Percentiles rank a stretch among this genome's conserved stretches.
These are phyloP conservation scores for Ecliptopera silaceata DNA, from an alignment of 2,888 invertebrate genomes.

Conservation along the genomic window DNA sequence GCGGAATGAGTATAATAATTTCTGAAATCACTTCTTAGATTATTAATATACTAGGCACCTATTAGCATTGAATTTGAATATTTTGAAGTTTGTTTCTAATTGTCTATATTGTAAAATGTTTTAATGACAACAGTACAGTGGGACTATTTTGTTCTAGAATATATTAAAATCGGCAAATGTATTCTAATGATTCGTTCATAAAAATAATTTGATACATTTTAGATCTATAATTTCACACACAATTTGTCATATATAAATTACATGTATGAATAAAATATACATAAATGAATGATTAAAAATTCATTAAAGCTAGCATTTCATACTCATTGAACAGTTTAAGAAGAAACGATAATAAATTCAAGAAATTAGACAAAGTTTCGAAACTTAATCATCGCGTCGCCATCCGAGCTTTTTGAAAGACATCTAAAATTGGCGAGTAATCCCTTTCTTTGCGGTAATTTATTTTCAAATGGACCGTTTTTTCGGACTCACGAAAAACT, in stretches of 20 bases:
- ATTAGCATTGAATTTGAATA: conserved; percentile 11
- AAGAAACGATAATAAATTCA: conserved; percentile 50
- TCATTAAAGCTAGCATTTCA: conserved; percentile 39
- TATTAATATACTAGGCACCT: conserved; percentile 49
- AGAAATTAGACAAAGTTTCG: conserved; percentile 52
- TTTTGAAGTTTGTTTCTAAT: neutral
- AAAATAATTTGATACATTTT: too few relatives aligned
- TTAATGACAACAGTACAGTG: too few relatives aligned
- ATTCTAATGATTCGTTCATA: too few relatives aligned
- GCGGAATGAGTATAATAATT: conserved; percentile 80
- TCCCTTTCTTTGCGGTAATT: conserved; percentile 55
- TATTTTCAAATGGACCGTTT: conserved; percentile 49
- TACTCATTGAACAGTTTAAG: conserved; percentile 41
- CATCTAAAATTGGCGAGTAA: conserved; percentile 54
- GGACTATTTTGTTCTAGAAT: too few relatives aligned
- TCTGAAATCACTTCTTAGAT: conserved; percentile 73
- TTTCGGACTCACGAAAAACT: conserved; percentile 39
- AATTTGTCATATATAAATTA: too few relatives aligned
- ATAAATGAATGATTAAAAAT: conserved; percentile 10
- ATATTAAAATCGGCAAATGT: too few relatives aligned
- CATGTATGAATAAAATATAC: too few relatives aligned
- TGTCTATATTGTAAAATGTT: neutral
- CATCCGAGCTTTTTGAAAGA: conserved; percentile 52
- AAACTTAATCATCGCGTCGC: conserved; percentile 51
- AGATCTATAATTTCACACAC: too few relatives aligned